phyloP scores from a whole-genome alignment of 2,113 vertebrate genomes.

The Origma solitaria region DNA sequence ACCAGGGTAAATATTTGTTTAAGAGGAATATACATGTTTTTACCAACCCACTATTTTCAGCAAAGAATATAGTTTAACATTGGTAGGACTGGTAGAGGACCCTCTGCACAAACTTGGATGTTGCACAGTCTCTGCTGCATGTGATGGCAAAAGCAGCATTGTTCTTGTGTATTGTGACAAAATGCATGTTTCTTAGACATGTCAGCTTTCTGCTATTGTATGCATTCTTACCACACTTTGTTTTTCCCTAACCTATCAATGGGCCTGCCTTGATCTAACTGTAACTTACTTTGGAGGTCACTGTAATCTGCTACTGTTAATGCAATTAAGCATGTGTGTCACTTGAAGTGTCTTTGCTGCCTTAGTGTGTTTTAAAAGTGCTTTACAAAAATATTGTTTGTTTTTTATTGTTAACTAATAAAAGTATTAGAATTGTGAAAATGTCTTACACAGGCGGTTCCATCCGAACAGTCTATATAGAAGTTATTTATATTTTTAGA shows the following conservation, averaged over 20 bases:
- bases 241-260: constrained; percentile 60
- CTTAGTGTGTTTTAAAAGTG: constrained; percentile 34
- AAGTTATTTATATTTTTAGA: constrained; percentile 27
- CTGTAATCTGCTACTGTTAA: constrained; percentile 33
- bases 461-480: not conserved
- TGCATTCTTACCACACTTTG: constrained; percentile 46
- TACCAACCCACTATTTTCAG: not conserved
- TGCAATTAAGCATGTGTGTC: constrained; percentile 59
- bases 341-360: constrained; percentile 50
- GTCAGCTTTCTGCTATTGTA: constrained; percentile 45
- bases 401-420: not conserved
- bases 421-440: not conserved
- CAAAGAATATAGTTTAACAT: not conserved
- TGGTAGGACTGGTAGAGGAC: constrained; percentile 72
- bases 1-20: not conserved
- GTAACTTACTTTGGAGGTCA: constrained; percentile 30
- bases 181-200: constrained; percentile 69
- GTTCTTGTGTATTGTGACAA: constrained; percentile 34
- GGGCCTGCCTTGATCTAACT: constrained; percentile 64
- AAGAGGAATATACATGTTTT: not conserved
- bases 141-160: constrained; percentile 32
- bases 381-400: not conserved
- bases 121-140: constrained; percentile 73
- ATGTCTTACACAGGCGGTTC: not conserved
- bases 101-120: constrained; percentile 73